Percentiles rank a stretch among this genome's conserved stretches.
phyloP scores from a whole-genome alignment of 2,888 invertebrate genomes.

The Xestoiulus laeticollis region DNA sequence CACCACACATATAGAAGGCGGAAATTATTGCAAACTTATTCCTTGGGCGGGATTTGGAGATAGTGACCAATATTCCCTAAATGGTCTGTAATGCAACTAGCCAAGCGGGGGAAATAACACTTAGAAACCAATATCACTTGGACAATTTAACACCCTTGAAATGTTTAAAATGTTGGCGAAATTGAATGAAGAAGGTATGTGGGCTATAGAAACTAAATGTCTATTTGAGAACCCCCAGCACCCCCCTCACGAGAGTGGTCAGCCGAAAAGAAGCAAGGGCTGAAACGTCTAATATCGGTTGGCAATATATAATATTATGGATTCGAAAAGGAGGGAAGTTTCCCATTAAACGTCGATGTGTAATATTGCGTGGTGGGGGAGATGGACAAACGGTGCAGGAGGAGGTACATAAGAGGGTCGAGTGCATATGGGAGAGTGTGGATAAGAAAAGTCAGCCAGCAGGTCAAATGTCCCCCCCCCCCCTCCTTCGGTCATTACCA shows the following conservation, averaged over 20 bases:
- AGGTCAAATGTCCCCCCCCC: slow-evolving; percentile 23
- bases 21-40: not conserved
- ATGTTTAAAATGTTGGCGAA: slow-evolving; percentile 25
- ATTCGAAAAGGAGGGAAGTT: not conserved
- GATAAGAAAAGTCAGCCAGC: slow-evolving; percentile 18
- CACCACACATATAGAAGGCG: not conserved
- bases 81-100: not conserved
- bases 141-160: slow-evolving; percentile 37
- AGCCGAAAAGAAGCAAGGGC: not conserved
- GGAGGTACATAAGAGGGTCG: not conserved
- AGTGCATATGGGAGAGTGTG: slow-evolving; percentile 36
- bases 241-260: not conserved
- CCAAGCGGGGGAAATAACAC: slow-evolving; percentile 34
- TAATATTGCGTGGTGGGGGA: not conserved
- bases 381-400: not conserved
- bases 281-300: slow-evolving; percentile 29
- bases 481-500: slow-evolving; percentile 22
- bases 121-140: slow-evolving; percentile 37
- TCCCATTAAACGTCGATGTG: not conserved
- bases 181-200: slow-evolving; percentile 17
- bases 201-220: not conserved
- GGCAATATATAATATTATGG: slow-evolving; percentile 18
- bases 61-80: slow-evolving; percentile 37
- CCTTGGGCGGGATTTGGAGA: slow-evolving; percentile 8
- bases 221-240: not conserved